Base-by-base conservation (phyloP, 2,797 vertebrate genomes). In the Clarias pachynema region DNA sequence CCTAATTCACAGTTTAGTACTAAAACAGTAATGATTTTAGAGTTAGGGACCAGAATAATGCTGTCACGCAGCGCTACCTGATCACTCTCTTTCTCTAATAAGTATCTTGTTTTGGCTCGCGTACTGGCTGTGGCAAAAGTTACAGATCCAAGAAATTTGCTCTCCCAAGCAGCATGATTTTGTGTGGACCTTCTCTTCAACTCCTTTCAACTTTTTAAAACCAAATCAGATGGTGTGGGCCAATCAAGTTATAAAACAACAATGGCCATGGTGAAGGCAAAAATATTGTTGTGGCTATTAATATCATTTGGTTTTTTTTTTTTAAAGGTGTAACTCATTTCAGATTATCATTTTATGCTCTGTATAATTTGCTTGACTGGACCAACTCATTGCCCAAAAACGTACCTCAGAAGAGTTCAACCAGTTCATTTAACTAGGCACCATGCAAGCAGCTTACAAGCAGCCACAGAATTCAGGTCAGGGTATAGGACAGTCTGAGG, bases 281-380 rank as follows among this genome's bases (percentile, higher is more conserved):
- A 69, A 79, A 90, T 89, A 90, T 57, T 80, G 88, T 90, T 87
- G 85, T 85, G 85, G 86, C 86, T 86, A 86, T 89, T 86, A 84
- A 87, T 89, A 88, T 85, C 66, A 84, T 89, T 90, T n/a, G n/a
- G n/a, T n/a, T n/a, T n/a, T n/a, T 84, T 60, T 87, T 91, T 88
- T 75, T 80, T 86, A 82, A 69, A 82, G 84, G 73, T 83, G 86
- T 57, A 77, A 60, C 85, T 85, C 86, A 82, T 85, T 80, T 89
- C 79, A 89, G 88, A 88, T 91, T 87, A 91, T 86, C 84, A 20
- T 87, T 93, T 91, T 89, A 90, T 92, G 88, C 86, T 85, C 82
- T 59, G 59, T 82, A 89, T 81, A 90, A 91, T 91, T 90, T 57
- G 16, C 83, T 89, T 84, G 87, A 89, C 75, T 77, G 90, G 88